These are phyloP conservation scores for Sinopyrophorus schimmeli DNA, from an alignment of 2,888 invertebrate species.

Conservation along the genomic window DNA sequence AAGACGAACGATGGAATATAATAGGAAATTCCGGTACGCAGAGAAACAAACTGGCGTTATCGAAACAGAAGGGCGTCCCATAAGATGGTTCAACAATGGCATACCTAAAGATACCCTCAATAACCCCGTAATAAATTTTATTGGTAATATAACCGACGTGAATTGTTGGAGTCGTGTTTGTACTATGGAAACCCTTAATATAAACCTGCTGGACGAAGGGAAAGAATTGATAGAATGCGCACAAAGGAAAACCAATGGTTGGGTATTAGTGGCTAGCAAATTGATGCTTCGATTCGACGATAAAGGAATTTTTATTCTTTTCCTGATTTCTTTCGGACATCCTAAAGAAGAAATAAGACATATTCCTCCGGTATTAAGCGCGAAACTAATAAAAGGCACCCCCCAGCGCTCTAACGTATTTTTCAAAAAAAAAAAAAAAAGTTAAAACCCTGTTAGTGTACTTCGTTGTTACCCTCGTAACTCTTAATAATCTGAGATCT, in stretches of 20 bases:
- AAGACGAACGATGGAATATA: too few relatives aligned
- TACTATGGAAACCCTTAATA: conserved; percentile 21
- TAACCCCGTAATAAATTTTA: conserved; percentile 22
- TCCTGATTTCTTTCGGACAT: conserved; percentile 9
- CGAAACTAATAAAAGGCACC: too few relatives aligned
- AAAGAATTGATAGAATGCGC: conserved; percentile 16
- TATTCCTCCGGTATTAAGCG: conserved; percentile 9
- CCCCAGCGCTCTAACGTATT: too few relatives aligned
- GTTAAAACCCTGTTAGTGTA: too few relatives aligned
- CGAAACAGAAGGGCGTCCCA: conserved; percentile 5
- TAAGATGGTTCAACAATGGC: conserved; percentile 18
- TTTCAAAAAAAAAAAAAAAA: too few relatives aligned
- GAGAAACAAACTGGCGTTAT: conserved; percentile 15
- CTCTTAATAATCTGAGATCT: too few relatives aligned
- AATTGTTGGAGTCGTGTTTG: conserved; percentile 20
- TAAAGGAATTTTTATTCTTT: conserved; percentile 18
- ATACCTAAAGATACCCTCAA: conserved; percentile 19
- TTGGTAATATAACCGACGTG: conserved; percentile 24
- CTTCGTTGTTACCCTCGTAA: too few relatives aligned
- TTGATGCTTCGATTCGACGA: conserved; percentile 20
- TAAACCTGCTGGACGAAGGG: conserved; percentile 19
- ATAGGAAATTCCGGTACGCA: too few relatives aligned
- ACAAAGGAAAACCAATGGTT: conserved; percentile 21
- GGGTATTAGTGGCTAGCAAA: conserved; percentile 20
- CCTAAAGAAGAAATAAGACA: conserved; percentile 10